These are phyloP conservation scores for Orthosia gracilis DNA, from an alignment of 2,888 invertebrate genomes.

Conservation along the genomic window DNA sequence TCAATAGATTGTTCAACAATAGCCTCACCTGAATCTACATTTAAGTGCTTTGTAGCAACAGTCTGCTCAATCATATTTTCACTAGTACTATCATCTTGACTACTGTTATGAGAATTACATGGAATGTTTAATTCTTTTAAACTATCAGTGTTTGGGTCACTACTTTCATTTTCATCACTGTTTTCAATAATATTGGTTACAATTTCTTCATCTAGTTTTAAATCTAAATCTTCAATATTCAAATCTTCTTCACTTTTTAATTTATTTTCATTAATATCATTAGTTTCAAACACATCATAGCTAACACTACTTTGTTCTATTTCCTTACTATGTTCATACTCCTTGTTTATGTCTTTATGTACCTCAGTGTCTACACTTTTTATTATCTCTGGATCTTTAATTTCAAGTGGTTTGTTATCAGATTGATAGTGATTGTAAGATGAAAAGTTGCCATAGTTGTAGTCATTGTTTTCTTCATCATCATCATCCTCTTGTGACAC, in stretches of 20 bases:
- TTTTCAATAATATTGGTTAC: constrained; percentile 64
- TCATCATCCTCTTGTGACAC: constrained; percentile 88
- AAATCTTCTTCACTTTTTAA: constrained; percentile 74
- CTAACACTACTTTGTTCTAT: constrained; percentile 41
- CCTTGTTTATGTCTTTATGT: constrained; percentile 57
- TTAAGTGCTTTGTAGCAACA: constrained; percentile 49
- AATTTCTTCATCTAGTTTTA: constrained; percentile 77
- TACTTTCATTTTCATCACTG: constrained; percentile 62
- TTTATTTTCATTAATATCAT: constrained; percentile 67
- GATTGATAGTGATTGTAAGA: constrained; percentile 78
- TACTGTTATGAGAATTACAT: constrained; percentile 61
- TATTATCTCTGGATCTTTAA: constrained; percentile 51
- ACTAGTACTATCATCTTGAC: constrained; percentile 59
- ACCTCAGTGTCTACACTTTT: constrained; percentile 44
- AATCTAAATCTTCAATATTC: constrained; percentile 83
- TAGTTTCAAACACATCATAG: constrained; percentile 49
- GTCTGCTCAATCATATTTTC: constrained; percentile 61
- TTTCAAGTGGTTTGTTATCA: constrained; percentile 57
- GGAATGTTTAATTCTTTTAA: constrained; percentile 65
- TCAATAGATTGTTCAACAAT: constrained; percentile 47
- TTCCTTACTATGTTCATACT: constrained; percentile 49
- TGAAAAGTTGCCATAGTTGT: constrained; percentile 82
- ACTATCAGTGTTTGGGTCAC: constrained; percentile 60
- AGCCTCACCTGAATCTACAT: constrained; percentile 46
- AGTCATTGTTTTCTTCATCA: constrained; percentile 82